Evolutionary conservation across 37 sponge, comb jelly and placozoan genomes (phyloP).

Genomic region (Axinella damicornis): DNA sequence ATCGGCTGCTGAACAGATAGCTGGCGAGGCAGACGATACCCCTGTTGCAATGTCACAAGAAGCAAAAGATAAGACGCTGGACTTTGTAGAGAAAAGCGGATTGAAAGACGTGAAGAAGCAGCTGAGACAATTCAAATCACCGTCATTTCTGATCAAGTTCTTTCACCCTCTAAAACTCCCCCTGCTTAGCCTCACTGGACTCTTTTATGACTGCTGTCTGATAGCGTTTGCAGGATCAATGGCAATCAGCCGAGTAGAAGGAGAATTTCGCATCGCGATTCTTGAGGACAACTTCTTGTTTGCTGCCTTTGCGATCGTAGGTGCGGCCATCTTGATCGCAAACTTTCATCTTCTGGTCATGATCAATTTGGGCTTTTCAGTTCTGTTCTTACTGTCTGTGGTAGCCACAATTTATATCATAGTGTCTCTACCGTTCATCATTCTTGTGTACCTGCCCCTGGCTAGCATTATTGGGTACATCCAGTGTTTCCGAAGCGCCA

Average conservation of each 20-base stretch:
- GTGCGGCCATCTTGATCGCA: background rate
- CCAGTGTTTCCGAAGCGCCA: no score
- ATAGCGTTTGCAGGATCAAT: slow-evolving; percentile 27
- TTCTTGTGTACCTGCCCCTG: no score
- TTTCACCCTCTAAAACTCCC: slow-evolving; percentile 28
- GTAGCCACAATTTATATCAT: background rate
- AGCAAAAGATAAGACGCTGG: no score
- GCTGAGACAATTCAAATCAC: slow-evolving; percentile 3
- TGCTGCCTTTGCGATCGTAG: slow-evolving; percentile 1
- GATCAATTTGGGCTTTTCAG: background rate
- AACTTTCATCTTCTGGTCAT: slow-evolving; percentile 36
- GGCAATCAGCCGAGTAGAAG: background rate
- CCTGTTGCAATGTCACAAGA: no score
- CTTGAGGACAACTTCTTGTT: background rate
- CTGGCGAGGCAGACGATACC: no score
- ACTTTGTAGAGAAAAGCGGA: background rate
- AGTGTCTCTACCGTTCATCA: background rate
- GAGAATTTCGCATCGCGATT: background rate
- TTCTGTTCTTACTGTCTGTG: background rate
- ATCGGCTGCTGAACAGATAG: background rate
- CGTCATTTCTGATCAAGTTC: slow-evolving; percentile 15
- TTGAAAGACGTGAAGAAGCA: slow-evolving; percentile 29
- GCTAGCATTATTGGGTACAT: no score
- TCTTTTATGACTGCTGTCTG: slow-evolving; percentile 9
- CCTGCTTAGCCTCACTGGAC: slow-evolving; percentile 3